Evolutionary conservation across 2,113 vertebrate genomes (phyloP).

Genomic region (Rallus limicola): DNA sequence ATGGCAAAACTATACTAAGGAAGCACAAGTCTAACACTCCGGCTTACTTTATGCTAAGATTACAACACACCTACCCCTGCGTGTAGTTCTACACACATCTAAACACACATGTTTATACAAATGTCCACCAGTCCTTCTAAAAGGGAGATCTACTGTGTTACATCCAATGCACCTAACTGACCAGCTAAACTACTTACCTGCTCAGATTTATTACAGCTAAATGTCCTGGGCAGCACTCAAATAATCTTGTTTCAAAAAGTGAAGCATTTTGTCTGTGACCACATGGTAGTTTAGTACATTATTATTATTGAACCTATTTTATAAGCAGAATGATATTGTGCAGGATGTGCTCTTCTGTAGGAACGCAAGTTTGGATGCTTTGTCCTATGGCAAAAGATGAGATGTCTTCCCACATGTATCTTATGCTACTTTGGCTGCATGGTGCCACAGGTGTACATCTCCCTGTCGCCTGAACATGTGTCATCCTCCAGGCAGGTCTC

Average conservation of each 20-base stretch:
- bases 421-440: background rate
- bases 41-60: background rate
- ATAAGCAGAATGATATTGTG: background rate
- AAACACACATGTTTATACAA: background rate
- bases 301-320: background rate
- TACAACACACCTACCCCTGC: background rate
- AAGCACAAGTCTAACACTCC: background rate
- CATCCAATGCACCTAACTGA: background rate
- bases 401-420: background rate
- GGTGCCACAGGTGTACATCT: rapidly evolving
- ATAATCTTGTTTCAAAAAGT: background rate
- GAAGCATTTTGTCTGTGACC: background rate
- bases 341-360: background rate
- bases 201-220: background rate
- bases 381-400: background rate
- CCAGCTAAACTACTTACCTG: background rate
- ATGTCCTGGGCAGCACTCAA: background rate
- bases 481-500: background rate
- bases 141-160: background rate
- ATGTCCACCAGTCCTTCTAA: background rate
- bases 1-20: background rate
- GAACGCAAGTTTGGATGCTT: background rate
- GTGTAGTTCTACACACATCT: background rate
- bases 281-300: background rate
- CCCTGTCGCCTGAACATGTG: background rate